phyloP scores from a whole-genome alignment of 2,797 vertebrate genomes.

The Melanotaenia nigrans region DNA sequence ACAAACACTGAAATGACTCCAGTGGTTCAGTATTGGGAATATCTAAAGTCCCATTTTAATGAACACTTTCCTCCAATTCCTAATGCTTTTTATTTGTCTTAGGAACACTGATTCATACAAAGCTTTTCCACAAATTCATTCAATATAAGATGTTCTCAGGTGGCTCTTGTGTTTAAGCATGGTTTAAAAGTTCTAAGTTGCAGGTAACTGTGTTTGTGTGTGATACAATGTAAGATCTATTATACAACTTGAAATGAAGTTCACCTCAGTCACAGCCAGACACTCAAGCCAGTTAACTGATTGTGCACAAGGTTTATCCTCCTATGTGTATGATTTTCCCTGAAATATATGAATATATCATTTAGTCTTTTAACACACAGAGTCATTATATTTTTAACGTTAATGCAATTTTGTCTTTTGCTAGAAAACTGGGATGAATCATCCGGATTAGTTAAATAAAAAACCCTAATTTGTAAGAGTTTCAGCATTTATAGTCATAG shows the following conservation, averaged over 20 bases:
- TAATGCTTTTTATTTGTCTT: slow-evolving; percentile 17
- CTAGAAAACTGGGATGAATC: not conserved
- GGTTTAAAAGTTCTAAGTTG: slow-evolving; percentile 36
- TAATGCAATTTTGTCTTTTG: too few species aligned
- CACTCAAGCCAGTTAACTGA: not conserved
- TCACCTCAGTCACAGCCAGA: not conserved
- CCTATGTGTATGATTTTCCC: not conserved
- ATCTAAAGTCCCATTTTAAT: slow-evolving; percentile 45
- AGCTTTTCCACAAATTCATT: slow-evolving; percentile 29
- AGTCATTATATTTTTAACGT: too few species aligned
- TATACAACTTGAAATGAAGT: not conserved
- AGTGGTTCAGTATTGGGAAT: slow-evolving; percentile 32
- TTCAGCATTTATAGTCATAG: too few species aligned
- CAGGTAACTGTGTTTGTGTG: not conserved
- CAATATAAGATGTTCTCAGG: not conserved
- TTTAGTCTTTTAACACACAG: too few species aligned
- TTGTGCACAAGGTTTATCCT: not conserved
- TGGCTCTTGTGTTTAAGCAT: slow-evolving; percentile 11
- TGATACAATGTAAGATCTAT: not conserved
- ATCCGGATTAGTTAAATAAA: not conserved
- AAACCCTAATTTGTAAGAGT: too few species aligned
- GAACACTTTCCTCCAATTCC: slow-evolving; percentile 28
- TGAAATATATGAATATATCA: not conserved
- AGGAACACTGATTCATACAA: slow-evolving; percentile 17
- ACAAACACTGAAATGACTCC: slow-evolving; percentile 39